These are phyloP conservation scores for Formicarius rufipectus DNA, from an alignment of 2,113 vertebrate species.

Conservation along the genomic window DNA sequence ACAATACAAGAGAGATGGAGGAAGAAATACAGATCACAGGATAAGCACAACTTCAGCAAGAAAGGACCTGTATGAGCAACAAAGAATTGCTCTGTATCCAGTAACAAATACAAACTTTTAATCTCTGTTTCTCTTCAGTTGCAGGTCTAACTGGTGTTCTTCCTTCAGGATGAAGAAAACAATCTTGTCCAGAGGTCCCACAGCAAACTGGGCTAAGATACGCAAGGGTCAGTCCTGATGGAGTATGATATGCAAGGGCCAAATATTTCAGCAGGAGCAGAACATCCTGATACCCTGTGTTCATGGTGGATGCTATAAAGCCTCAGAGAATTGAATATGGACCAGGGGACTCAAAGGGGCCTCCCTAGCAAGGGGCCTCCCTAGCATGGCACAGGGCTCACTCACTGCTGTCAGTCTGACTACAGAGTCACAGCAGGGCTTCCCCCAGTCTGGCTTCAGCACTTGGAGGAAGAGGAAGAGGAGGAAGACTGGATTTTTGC, in stretches of 20 bases:
- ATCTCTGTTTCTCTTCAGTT: background rate
- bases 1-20: background rate
- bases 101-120: background rate
- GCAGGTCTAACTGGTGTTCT: background rate
- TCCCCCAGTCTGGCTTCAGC: background rate
- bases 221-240: background rate
- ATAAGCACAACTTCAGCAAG: background rate
- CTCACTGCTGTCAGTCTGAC: background rate
- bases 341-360: background rate
- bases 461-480: background rate
- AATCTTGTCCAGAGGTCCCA: background rate
- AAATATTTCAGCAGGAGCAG: background rate
- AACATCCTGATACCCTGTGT: background rate
- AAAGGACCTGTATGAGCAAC: background rate
- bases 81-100: background rate
- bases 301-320: rapidly evolving
- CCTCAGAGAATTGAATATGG: rapidly evolving
- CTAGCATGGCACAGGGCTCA: rapidly evolving
- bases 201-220: background rate
- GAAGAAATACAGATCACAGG: background rate
- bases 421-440: background rate
- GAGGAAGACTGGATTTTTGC: background rate
- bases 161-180: background rate
- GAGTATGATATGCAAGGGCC: background rate
- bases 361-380: background rate